These are phyloP conservation scores for Gila robusta DNA, from an alignment of 2,797 vertebrate genomes.

Conservation along the genomic window DNA sequence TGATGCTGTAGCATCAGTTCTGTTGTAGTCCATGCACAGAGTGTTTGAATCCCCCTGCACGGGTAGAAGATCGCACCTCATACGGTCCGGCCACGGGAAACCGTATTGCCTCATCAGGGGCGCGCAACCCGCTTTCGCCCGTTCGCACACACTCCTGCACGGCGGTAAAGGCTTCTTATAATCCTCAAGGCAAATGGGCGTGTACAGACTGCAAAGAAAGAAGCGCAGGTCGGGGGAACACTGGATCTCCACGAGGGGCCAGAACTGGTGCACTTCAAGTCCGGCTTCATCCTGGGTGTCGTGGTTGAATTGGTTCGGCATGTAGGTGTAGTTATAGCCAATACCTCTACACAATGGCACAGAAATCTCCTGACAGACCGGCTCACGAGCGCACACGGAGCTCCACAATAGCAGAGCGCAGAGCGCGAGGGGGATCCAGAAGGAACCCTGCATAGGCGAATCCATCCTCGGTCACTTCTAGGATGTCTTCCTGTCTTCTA, in stretches of 20 bases:
- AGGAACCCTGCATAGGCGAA: constrained; percentile 78
- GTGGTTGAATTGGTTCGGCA: constrained; percentile 98
- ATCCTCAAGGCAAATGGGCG: constrained; percentile 94
- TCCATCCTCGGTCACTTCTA: constrained; percentile 74
- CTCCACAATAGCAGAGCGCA: constrained; percentile 61
- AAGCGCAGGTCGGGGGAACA: constrained; percentile 91
- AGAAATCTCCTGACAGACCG: constrained; percentile 91
- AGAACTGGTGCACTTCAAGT: constrained; percentile 95
- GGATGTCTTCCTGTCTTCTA: neutral
- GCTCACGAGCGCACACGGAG: constrained; percentile 82
- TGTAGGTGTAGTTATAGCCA: constrained; percentile 94
- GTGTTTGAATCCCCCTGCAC: constrained; percentile 87
- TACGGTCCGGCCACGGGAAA: constrained; percentile 94
- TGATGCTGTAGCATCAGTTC: constrained; percentile 82
- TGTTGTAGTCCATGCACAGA: constrained; percentile 96
- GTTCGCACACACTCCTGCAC: constrained; percentile 91
- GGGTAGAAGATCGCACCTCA: constrained; percentile 92
- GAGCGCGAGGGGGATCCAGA: constrained; percentile 73
- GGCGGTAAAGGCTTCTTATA: constrained; percentile 95
- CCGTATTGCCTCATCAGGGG: constrained; percentile 96
- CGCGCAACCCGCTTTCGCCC: constrained; percentile 90
- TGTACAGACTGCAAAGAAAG: constrained; percentile 96
- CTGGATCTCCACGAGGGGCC: constrained; percentile 95
- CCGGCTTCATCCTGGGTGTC: constrained; percentile 96
- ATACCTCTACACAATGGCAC: constrained; percentile 93